Percentiles rank a stretch among this genome's conserved stretches.
Evolutionary conservation across 2,113 vertebrate species (phyloP).

Genomic region (Mobula hypostoma): DNA sequence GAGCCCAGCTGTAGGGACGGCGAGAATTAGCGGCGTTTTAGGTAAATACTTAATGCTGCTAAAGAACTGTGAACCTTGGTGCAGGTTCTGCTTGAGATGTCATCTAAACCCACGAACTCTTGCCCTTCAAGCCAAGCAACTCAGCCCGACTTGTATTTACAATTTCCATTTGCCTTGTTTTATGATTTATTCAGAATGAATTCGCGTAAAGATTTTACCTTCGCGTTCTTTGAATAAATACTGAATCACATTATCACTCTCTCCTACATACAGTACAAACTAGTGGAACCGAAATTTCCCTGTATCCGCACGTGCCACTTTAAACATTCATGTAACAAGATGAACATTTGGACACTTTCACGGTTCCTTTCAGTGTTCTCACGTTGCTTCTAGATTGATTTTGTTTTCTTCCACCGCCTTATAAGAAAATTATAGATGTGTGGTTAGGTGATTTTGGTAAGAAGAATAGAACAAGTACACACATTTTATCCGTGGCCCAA

Average conservation of each 20-base stretch:
- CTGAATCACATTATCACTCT: background rate
- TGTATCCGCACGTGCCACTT: background rate
- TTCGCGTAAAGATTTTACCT: too few species aligned
- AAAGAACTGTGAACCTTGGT: background rate
- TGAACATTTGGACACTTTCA: background rate
- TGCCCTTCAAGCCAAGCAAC: background rate
- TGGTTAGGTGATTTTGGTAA: background rate
- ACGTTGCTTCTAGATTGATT: background rate
- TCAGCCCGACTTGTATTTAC: background rate
- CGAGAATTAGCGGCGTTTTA: background rate
- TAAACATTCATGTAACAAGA: background rate
- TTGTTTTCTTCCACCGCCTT: background rate
- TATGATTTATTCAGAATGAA: background rate
- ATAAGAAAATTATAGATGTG: background rate
- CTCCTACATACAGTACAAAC: background rate
- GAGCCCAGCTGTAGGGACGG: background rate
- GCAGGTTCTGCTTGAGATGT: background rate
- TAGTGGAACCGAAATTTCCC: background rate
- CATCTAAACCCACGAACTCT: background rate
- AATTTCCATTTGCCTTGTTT: background rate
- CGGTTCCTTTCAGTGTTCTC: background rate
- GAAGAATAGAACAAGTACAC: background rate
- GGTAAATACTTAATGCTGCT: background rate
- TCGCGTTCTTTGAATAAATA: background rate
- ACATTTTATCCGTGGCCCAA: background rate